phyloP scores from a whole-genome alignment of 2,888 invertebrate genomes.

The Hyppa rectilinea region DNA sequence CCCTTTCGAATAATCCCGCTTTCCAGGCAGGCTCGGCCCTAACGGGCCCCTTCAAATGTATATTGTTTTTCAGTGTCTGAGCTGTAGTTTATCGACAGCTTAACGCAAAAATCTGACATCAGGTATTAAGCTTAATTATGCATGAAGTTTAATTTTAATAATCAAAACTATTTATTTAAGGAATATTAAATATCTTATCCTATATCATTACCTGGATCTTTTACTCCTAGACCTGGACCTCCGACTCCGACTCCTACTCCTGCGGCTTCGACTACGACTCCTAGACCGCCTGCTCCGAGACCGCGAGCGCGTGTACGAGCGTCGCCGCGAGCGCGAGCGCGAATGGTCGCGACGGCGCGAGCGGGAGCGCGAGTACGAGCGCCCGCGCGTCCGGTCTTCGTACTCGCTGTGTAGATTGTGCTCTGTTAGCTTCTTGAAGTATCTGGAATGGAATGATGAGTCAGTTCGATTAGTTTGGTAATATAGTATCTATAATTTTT shows the following conservation, averaged over 20 bases:
- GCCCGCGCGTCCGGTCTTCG: constrained; percentile 79
- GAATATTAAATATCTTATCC: no score
- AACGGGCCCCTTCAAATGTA: no score
- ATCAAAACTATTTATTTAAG: neutral
- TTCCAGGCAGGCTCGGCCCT: no score
- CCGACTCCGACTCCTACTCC: constrained; percentile 77
- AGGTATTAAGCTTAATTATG: neutral
- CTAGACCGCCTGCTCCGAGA: constrained; percentile 66
- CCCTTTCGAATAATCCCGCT: no score
- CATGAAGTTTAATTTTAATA: no score
- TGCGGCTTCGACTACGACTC: constrained; percentile 67
- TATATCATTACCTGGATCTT: constrained; percentile 67
- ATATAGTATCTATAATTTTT: neutral
- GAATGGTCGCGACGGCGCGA: constrained; percentile 69
- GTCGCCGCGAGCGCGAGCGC: constrained; percentile 69
- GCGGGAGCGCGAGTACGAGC: constrained; percentile 56
- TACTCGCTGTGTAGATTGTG: constrained; percentile 88
- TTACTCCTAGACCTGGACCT: constrained; percentile 78
- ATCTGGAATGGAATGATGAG: constrained; percentile 60
- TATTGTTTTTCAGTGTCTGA: neutral
- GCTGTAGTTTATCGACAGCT: no score
- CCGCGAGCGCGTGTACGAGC: constrained; percentile 73
- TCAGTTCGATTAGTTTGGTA: neutral
- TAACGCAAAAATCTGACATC: neutral
- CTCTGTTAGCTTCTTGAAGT: constrained; percentile 86